These are phyloP conservation scores for Andricus grossulariae DNA, from an alignment of 1,140 invertebrate genomes.

Conservation along the genomic window DNA sequence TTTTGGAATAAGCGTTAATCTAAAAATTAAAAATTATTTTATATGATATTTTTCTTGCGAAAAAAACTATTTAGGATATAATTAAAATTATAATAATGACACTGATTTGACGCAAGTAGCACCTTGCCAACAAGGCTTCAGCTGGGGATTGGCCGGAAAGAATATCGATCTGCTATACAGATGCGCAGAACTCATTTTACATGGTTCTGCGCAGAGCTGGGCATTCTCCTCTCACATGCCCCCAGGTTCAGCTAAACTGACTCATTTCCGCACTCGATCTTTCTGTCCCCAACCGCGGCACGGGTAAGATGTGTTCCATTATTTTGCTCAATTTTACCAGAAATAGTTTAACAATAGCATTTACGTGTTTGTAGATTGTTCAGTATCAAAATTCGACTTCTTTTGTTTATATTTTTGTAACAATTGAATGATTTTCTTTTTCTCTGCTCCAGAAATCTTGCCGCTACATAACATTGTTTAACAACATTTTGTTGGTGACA, in stretches of 20 bases:
- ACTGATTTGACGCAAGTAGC: neutral
- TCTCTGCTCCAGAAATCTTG: conserved; percentile 57
- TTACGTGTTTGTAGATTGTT: neutral
- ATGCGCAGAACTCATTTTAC: neutral
- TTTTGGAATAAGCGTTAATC: no score
- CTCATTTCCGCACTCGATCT: conserved; percentile 50
- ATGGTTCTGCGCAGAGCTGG: neutral
- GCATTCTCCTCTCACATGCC: neutral
- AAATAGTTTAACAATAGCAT: neutral
- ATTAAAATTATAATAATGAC: neutral
- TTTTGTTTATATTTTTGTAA: neutral
- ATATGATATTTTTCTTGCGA: neutral
- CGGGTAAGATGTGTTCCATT: conserved; percentile 59
- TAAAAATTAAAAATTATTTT: neutral
- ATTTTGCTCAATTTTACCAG: neutral
- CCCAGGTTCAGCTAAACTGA: neutral
- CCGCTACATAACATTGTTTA: conserved; percentile 46
- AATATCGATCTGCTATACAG: neutral
- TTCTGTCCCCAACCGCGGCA: conserved; percentile 67
- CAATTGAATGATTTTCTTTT: conserved; percentile 9
- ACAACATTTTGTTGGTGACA: conserved; percentile 47
- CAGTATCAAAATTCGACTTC: neutral
- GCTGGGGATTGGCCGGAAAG: neutral
- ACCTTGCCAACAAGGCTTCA: neutral
- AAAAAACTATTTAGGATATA: neutral